phyloP scores from a whole-genome alignment of 2,888 invertebrate genomes.

The Hypolimnas misippus region DNA sequence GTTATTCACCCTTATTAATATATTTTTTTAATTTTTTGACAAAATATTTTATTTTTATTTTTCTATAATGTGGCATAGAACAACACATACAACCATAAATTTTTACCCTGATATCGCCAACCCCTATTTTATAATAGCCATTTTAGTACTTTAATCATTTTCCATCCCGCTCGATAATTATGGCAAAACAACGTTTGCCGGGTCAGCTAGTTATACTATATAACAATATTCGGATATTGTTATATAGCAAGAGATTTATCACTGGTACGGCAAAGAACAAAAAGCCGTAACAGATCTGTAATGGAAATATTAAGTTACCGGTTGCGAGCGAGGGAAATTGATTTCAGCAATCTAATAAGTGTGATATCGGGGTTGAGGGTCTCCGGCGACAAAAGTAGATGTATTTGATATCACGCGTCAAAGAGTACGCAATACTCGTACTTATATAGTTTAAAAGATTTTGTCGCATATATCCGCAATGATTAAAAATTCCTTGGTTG shows the following conservation, averaged over 20 bases:
- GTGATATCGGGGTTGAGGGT: conserved; percentile 48
- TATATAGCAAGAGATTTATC: conserved; percentile 14
- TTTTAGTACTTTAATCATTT: too few species aligned
- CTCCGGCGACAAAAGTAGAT: conserved; percentile 42
- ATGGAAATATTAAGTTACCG: conserved; percentile 71
- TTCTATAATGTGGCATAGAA: too few species aligned
- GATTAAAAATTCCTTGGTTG: neutral
- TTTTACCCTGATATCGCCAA: too few species aligned
- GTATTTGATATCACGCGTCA: conserved; percentile 42
- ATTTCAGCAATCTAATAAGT: conserved; percentile 72
- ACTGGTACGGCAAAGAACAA: conserved; percentile 36
- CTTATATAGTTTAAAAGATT: neutral
- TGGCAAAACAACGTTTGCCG: too few species aligned
- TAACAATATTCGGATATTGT: neutral
- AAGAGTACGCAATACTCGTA: conserved; percentile 25
- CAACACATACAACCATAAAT: too few species aligned
- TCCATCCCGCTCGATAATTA: too few species aligned
- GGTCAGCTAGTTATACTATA: too few species aligned
- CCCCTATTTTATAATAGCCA: too few species aligned
- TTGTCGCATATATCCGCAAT: neutral
- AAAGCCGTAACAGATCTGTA: conserved; percentile 49
- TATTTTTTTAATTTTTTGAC: too few species aligned
- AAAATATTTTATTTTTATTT: too few species aligned
- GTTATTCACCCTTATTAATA: too few species aligned
- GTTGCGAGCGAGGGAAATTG: conserved; percentile 65